A percentile compares a stretch with the other conserved stretches of the same genome.
Evolutionary conservation across 92 coral and sea anemone genomes (phyloP).

Genomic region (Actinernus sp.): DNA sequence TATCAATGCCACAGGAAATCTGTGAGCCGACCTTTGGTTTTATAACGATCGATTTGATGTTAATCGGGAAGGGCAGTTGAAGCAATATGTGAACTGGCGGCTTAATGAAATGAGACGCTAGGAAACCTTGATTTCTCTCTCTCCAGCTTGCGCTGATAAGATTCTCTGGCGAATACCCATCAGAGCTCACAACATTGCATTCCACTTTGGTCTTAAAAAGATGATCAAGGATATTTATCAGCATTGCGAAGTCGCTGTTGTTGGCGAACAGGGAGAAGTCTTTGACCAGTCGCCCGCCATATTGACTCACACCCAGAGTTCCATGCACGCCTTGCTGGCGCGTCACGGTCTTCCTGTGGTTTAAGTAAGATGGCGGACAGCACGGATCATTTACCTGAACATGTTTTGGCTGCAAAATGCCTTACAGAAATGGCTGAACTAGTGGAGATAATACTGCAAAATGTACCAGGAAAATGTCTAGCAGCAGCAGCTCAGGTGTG

Average conservation of each 20-base stretch:
- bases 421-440: conserved; percentile 62
- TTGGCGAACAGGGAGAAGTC: not conserved
- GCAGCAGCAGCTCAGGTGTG: conserved; percentile 70
- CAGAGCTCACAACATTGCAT: conserved; percentile 79
- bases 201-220: conserved; percentile 74
- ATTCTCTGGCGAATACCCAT: conserved; percentile 83
- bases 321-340: conserved; percentile 5
- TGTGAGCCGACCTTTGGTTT: conserved; percentile 95
- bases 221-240: conserved; percentile 74
- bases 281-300: conserved; percentile 40
- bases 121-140: conserved; percentile 78
- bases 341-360: conserved; percentile 13
- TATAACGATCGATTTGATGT: conserved; percentile 72
- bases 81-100: conserved; percentile 80
- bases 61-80: conserved; percentile 86
- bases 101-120: conserved; percentile 92
- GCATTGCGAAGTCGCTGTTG: conserved; percentile 39
- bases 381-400: not conserved
- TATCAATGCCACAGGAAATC: conserved; percentile 85
- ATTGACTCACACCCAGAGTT: conserved; percentile 22
- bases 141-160: conserved; percentile 65
- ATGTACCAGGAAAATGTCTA: conserved; percentile 68
- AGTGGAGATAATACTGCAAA: conserved; percentile 58
- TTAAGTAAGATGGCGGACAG: conserved; percentile 11
- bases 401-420: conserved; percentile 38